Conservation (phyloP, 2,113 vertebrate species). For the Muscicapa adusta region DNA sequence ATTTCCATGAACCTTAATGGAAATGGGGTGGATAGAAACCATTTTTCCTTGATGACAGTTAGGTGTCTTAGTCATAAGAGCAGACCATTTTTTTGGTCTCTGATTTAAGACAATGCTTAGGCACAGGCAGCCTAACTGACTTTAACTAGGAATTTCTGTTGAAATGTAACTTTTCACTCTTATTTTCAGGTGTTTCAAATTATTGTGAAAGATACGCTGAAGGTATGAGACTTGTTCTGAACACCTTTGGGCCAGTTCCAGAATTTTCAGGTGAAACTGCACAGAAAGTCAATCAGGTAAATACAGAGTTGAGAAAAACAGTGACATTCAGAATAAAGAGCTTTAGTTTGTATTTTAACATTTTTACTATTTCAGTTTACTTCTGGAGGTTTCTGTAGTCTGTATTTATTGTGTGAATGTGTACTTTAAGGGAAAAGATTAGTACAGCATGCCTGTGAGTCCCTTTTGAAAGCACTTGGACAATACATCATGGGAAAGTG, state of each 20-base stretch:
- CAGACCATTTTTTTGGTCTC: neutral
- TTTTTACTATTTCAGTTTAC: neutral
- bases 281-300: slow-evolving; percentile 78
- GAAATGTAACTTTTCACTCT: neutral
- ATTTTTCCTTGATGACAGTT: neutral
- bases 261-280: slow-evolving; percentile 80
- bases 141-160: neutral
- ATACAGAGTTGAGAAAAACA: neutral
- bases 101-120: neutral
- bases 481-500: neutral
- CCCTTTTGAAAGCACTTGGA: neutral
- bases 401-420: neutral
- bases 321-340: neutral
- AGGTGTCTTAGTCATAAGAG: neutral
- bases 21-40: neutral
- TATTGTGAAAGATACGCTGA: slow-evolving; percentile 86
- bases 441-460: neutral
- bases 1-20: neutral
- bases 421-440: neutral
- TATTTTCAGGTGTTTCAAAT: slow-evolving; percentile 80
- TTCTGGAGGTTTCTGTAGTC: neutral
- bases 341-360: neutral
- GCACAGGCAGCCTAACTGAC: neutral
- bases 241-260: slow-evolving; percentile 85
- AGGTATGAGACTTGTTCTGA: slow-evolving; percentile 80